phyloP scores from a whole-genome alignment of 2,888 invertebrate genomes.

The Melipona bicolor region DNA sequence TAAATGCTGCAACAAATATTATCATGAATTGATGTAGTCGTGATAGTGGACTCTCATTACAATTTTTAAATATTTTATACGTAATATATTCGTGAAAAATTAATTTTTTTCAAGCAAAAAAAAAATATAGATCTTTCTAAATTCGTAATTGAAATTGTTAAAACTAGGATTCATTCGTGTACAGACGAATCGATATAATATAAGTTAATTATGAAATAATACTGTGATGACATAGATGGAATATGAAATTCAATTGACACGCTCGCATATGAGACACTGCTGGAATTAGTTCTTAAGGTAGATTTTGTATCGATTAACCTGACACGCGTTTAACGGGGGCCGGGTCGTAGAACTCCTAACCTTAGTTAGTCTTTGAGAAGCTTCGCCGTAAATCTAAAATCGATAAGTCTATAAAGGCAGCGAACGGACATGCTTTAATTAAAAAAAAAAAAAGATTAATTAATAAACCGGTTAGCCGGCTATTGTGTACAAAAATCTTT shows the following conservation, averaged over 20 bases:
- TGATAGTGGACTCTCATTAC: too few species aligned
- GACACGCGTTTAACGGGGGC: constrained; percentile 35
- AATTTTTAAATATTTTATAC: too few species aligned
- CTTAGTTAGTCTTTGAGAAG: constrained; percentile 19
- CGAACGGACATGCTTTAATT: constrained; percentile 20
- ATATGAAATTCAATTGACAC: background rate
- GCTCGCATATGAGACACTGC: background rate
- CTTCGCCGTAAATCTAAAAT: constrained; percentile 39
- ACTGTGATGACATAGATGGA: background rate
- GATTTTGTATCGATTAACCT: constrained; percentile 51
- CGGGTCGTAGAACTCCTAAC: constrained; percentile 46
- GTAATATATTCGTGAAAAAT: too few species aligned
- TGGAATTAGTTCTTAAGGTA: constrained; percentile 22
- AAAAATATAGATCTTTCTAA: background rate
- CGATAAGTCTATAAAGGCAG: constrained; percentile 42
- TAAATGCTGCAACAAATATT: too few species aligned
- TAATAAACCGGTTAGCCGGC: background rate
- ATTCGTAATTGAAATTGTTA: background rate
- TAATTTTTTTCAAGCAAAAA: too few species aligned
- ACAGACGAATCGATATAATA: background rate
- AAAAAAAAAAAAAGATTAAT: constrained; percentile 6
- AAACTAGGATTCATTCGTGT: background rate
- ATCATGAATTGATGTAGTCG: too few species aligned
- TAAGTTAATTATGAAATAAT: background rate
- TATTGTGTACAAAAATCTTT: too few species aligned